A percentile compares a stretch with the other conserved stretches of the same genome.
These are phyloP conservation scores for Cephus runcator DNA, from an alignment of 2,888 invertebrate species.

Conservation along the genomic window DNA sequence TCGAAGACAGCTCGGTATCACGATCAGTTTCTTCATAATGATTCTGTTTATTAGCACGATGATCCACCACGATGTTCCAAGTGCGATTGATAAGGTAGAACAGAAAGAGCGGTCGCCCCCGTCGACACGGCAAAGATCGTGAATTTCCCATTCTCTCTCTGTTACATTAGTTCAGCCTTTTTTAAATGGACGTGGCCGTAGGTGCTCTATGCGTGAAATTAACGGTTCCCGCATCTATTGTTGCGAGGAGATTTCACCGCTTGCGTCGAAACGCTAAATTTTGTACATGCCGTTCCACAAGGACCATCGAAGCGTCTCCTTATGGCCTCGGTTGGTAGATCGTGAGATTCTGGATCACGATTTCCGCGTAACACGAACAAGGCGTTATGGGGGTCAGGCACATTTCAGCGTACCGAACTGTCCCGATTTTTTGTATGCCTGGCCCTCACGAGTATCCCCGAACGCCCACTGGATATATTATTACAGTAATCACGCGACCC, in stretches of 20 bases:
- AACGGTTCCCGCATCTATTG: not conserved
- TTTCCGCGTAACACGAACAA: constrained; percentile 26
- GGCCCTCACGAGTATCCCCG: not conserved
- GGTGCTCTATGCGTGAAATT: not conserved
- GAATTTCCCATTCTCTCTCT: constrained; percentile 50
- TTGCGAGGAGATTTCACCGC: not conserved
- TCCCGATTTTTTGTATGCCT: too few relatives aligned
- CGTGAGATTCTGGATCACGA: constrained; percentile 27
- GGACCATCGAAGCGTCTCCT: not conserved
- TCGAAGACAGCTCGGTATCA: constrained; percentile 54
- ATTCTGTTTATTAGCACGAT: constrained; percentile 47
- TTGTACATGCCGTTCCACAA: not conserved
- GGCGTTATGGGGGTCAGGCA: constrained; percentile 15
- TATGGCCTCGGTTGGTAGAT: constrained; percentile 16
- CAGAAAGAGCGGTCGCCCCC: constrained; percentile 68
- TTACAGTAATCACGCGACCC: not conserved
- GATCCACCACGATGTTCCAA: constrained; percentile 75
- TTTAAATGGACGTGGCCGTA: not conserved
- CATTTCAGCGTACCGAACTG: too few relatives aligned
- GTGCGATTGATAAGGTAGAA: constrained; percentile 77
- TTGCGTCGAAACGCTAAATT: not conserved
- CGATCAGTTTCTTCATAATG: constrained; percentile 46
- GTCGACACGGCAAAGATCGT: constrained; percentile 49
- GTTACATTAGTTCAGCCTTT: not conserved
- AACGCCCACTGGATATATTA: not conserved